Base-by-base conservation (phyloP, 2,797 vertebrate genomes). In the Lacerta bilineata region DNA sequence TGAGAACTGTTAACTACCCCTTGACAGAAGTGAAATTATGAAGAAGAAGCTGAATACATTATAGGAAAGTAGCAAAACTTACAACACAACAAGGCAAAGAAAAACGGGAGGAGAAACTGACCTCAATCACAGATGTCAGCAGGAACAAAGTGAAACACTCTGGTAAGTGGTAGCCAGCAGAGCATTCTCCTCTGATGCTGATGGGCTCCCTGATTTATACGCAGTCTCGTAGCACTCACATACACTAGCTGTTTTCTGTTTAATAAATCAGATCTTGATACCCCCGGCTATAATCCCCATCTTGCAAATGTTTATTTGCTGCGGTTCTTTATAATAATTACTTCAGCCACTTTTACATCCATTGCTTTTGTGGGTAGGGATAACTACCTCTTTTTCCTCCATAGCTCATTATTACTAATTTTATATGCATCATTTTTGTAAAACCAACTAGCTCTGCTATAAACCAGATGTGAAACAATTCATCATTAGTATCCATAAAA, bases 391-490 rank as follows among this genome's bases (percentile, higher is more conserved):
- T 83, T 85, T 7, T 72, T 75, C 5, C 66, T 23, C 74, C 77
- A 87, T 18, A 2, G 75, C 72, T 50, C 41, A 64, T 80, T 43
- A 74, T 27, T 41, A 61, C 41, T 43, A n/a, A 64, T 66, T 64
- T 41, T 91, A 68, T 77, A 64, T 89, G 46, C 79, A 85, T 68
- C 36, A 75, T 74, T 92, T 77, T 41, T 71, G 23, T 91, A 84
- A 80, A 89, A 76, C 72, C 80, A 36, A 20, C 80, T 89, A 90
- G 87, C 87, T 78, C 91, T 20, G 76, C 23, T 88, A 17, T 68
- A 85, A 78, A 90, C 46, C 25, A 64, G 89, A 89, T 64, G 20
- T 81, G 78, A 94, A 91, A 61, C 84, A 83, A 86, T 27, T 83
- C 93, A 72, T 27, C n/a, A 87, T 66, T 78, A 83, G 84, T 15